Conservation (phyloP, 2,888 invertebrate genomes). For the Pachymerium ferrugineum region DNA sequence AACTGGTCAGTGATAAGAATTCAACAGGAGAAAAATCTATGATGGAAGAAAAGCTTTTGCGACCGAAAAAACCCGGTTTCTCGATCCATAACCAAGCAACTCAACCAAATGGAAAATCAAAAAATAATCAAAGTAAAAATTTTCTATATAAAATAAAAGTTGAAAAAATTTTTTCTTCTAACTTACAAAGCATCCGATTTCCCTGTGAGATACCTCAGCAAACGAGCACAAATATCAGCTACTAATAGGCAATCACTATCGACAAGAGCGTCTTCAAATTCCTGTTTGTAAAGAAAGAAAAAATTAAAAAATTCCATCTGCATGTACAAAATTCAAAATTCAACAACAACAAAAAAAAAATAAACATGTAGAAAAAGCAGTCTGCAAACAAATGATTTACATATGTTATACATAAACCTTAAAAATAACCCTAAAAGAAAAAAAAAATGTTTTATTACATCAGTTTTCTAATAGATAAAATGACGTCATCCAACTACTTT, state of each 20-base stretch:
- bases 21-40: background rate
- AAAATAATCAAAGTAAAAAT: no score
- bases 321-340: background rate
- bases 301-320: background rate
- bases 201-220: constrained; percentile 39
- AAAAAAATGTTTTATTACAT: no score
- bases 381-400: no score
- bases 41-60: background rate
- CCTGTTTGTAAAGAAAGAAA: constrained; percentile 35
- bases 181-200: constrained; percentile 39
- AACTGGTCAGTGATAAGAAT: background rate
- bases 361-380: constrained; percentile 34
- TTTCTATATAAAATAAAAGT: background rate
- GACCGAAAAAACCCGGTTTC: background rate
- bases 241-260: constrained; percentile 38
- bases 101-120: no score
- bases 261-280: constrained; percentile 40
- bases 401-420: no score
- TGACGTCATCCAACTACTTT: no score
- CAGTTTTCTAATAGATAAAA: no score
- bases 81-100: background rate
- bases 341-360: constrained; percentile 17
- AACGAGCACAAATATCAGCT: constrained; percentile 39
- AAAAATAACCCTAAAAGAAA: no score
- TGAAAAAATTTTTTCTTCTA: background rate